Percentiles rank a stretch among this genome's conserved stretches.
Conservation (phyloP, 2,888 invertebrate species). For the Cinara cedri region DNA sequence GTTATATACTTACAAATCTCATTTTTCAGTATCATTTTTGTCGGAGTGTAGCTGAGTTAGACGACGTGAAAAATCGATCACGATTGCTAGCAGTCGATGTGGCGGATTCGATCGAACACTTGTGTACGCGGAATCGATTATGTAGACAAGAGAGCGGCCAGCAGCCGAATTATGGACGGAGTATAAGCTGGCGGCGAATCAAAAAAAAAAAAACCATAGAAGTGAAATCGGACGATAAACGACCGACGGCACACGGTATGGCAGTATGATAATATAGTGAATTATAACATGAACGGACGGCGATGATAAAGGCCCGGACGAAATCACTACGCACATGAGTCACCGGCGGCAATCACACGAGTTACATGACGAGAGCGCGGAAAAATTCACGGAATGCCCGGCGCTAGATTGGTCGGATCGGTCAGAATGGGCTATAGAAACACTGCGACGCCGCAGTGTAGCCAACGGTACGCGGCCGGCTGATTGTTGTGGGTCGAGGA, state of each 20-base stretch:
- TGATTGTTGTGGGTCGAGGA: constrained; percentile 16
- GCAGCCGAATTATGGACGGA: too few relatives aligned
- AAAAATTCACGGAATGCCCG: not conserved
- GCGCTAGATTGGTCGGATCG: constrained; percentile 12
- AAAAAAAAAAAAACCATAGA: too few relatives aligned
- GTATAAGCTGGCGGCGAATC: too few relatives aligned
- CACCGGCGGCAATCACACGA: not conserved
- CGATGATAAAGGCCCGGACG: not conserved
- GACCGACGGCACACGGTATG: not conserved
- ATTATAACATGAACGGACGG: not conserved
- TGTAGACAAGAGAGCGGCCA: too few relatives aligned
- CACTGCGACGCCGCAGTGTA: constrained; percentile 10
- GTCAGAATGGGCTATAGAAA: not conserved
- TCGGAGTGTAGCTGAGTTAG: not conserved
- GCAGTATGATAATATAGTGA: not conserved
- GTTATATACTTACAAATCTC: constrained; percentile 16
- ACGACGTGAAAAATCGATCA: too few relatives aligned
- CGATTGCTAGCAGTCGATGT: too few relatives aligned
- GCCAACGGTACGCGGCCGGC: not conserved
- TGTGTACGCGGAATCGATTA: too few relatives aligned
- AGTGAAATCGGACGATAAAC: too few relatives aligned
- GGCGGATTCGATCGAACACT: too few relatives aligned
- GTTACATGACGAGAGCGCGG: not conserved
- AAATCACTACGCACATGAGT: constrained; percentile 3
- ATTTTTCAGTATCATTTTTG: not conserved